Percentiles rank a stretch among this genome's conserved stretches.
Evolutionary conservation across 2,888 invertebrate species (phyloP).

Genomic region (Phytoseiulus persimilis): DNA sequence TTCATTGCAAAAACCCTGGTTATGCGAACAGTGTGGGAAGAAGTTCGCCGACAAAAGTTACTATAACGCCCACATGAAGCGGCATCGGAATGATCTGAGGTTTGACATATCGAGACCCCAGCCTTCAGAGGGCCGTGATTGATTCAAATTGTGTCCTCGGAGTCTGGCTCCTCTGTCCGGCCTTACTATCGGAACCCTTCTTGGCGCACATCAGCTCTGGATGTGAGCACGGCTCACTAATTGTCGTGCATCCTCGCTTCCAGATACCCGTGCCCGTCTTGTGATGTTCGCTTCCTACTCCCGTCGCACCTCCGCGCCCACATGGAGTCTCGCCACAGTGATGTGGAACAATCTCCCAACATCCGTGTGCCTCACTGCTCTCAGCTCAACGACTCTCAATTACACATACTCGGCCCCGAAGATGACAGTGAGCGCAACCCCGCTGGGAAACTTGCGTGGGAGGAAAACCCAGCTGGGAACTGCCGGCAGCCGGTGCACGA

Average conservation of each 20-base stretch:
- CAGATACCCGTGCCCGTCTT: background rate
- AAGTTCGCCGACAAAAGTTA: background rate
- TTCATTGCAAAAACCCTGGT: background rate
- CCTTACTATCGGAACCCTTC: too few species aligned
- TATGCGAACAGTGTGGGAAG: background rate
- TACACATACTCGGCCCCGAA: background rate
- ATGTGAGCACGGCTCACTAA: too few species aligned
- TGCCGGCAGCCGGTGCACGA: background rate
- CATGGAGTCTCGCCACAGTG: background rate
- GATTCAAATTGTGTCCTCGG: too few species aligned
- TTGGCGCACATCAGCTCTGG: too few species aligned
- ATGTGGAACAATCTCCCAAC: too few species aligned
- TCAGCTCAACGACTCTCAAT: background rate
- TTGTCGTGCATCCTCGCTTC: too few species aligned
- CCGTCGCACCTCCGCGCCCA: background rate
- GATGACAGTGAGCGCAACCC: too few species aligned
- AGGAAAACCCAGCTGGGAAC: too few species aligned
- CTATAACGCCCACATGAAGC: background rate
- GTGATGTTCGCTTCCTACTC: background rate
- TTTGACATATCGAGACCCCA: background rate
- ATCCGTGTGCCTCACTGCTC: background rate
- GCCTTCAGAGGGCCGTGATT: too few species aligned
- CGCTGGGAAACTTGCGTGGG: too few species aligned
- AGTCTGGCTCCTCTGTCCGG: too few species aligned
- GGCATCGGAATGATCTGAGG: background rate